phyloP scores from a whole-genome alignment of 2,113 vertebrate species.

The Leptodactylus fuscus region DNA sequence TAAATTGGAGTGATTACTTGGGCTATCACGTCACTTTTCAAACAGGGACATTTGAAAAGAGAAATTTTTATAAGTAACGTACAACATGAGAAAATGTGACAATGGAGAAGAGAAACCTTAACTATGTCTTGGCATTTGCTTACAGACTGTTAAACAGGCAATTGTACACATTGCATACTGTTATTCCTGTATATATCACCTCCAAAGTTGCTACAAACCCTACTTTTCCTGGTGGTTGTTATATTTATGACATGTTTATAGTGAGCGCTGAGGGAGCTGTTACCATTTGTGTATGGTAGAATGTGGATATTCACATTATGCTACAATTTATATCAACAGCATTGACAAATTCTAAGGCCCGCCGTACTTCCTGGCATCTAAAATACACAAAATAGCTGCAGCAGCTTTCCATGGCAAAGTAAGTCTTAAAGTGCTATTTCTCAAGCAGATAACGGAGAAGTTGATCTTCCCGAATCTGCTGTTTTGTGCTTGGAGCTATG shows the following conservation, averaged over 20 bases:
- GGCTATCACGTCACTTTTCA: no score
- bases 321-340: conserved; percentile 14
- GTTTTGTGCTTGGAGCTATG: conserved; percentile 4
- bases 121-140: no score
- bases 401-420: not conserved
- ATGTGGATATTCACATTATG: not conserved
- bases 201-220: not conserved
- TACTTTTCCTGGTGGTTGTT: not conserved
- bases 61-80: no score
- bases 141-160: no score
- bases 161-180: not conserved
- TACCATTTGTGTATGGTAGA: conserved; percentile 20
- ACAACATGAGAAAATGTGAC: no score
- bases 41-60: no score
- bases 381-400: conserved; percentile 17
- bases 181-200: conserved; percentile 1
- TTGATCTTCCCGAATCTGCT: conserved; percentile 20
- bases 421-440: conserved; percentile 25
- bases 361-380: not conserved
- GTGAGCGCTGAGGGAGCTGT: conserved; percentile 22
- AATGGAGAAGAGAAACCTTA: no score
- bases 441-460: conserved; percentile 26
- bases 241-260: conserved; percentile 16
- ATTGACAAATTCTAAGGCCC: not conserved
- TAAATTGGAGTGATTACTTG: no score